phyloP scores from a whole-genome alignment of 1,140 invertebrate genomes.

The Zaprionus davidi region DNA sequence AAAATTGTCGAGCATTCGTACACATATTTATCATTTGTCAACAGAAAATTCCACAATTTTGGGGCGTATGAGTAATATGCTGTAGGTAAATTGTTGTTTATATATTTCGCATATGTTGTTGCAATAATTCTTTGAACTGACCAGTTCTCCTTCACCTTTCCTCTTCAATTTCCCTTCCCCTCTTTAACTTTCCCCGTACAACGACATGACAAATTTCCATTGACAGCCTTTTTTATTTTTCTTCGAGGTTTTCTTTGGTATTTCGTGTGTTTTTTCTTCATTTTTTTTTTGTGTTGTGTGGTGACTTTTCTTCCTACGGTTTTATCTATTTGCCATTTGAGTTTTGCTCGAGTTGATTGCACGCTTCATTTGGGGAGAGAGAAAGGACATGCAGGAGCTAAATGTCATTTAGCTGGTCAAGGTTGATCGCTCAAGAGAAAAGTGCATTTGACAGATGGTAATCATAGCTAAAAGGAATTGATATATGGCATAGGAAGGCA shows the following conservation, averaged over 20 bases:
- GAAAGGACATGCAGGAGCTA: constrained; percentile 29
- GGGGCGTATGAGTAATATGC: constrained; percentile 62
- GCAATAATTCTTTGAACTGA: constrained; percentile 24
- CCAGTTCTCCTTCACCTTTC: not conserved
- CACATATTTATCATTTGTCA: constrained; percentile 48
- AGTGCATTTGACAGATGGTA: constrained; percentile 24
- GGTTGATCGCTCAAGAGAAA: constrained; percentile 37
- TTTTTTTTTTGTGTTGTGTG: not conserved
- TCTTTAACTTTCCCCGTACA: too few species aligned
- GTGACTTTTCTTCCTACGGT: constrained; percentile 2
- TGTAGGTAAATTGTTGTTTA: constrained; percentile 6
- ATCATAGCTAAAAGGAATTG: constrained; percentile 1
- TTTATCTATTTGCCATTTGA: constrained; percentile 22
- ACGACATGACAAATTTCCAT: constrained; percentile 48
- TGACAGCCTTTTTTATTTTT: constrained; percentile 49
- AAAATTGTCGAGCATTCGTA: not conserved
- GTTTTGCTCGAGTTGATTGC: constrained; percentile 66
- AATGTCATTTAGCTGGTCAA: constrained; percentile 34
- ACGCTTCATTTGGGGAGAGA: constrained; percentile 53
- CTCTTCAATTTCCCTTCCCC: not conserved
- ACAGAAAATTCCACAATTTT: constrained; percentile 39
- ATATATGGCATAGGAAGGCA: not conserved
- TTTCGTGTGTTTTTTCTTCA: not conserved
- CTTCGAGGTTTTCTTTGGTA: constrained; percentile 9
- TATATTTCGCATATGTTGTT: constrained; percentile 23